Evolutionary conservation across 1,140 invertebrate genomes (phyloP).

Genomic region (Streblospio benedicti): DNA sequence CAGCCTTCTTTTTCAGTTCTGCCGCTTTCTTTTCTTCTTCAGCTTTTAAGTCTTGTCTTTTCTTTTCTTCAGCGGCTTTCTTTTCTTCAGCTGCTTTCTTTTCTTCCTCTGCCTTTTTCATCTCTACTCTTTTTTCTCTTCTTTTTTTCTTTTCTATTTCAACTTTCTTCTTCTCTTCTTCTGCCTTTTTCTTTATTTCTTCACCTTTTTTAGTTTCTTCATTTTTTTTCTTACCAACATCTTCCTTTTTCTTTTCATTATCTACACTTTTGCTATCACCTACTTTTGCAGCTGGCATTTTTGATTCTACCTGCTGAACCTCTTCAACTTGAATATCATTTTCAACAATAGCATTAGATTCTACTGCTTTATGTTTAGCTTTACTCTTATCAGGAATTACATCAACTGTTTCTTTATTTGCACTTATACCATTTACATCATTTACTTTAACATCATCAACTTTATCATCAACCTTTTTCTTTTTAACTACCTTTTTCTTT

Average conservation of each 20-base stretch:
- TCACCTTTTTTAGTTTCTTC: background rate
- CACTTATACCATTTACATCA: too few species aligned
- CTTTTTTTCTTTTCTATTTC: background rate
- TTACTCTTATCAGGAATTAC: too few species aligned
- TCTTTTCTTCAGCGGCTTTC: background rate
- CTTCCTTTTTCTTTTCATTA: constrained; percentile 1
- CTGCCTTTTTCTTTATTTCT: background rate
- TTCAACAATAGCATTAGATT: too few species aligned
- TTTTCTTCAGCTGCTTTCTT: too few species aligned
- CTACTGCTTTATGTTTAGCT: too few species aligned
- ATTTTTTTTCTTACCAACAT: constrained; percentile 2
- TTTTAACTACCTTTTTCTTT: constrained; percentile 16
- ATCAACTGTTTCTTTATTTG: too few species aligned
- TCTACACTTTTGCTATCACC: background rate
- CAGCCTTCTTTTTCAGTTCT: background rate
- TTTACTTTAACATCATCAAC: too few species aligned
- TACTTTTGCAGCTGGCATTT: too few species aligned
- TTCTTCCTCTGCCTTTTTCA: constrained; percentile 4
- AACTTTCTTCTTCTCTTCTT: background rate
- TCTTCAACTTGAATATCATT: too few species aligned
- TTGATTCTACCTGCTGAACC: too few species aligned
- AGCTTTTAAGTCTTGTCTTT: constrained; percentile 10
- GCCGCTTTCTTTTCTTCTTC: background rate
- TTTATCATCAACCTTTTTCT: constrained; percentile 22
- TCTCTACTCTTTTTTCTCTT: constrained; percentile 7